Base-by-base conservation (phyloP, 2,797 vertebrate species). In the Macrochelys suwanniensis region DNA sequence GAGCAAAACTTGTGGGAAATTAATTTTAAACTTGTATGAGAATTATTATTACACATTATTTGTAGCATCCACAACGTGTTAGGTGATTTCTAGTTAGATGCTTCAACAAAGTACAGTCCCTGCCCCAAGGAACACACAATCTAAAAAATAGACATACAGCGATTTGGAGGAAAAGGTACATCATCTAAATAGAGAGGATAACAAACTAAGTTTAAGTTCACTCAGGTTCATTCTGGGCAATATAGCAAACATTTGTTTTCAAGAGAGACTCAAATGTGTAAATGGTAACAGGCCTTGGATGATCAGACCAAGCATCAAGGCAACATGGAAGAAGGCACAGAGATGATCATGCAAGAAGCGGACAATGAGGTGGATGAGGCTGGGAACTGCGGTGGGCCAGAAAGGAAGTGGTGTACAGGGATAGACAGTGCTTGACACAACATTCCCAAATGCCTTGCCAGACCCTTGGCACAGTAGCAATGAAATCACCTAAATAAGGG, bases 361-460 rank as follows among this genome's bases (percentile, higher is more conserved):
- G 68, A 89, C 25, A 89, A 65, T 2, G 16, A 84, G 84, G 19
- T 3, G 68, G 15, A 76, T 23, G 2, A 82, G 49, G 56, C 25
- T 23, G 47, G 49, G 25, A 65, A 76, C 79, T 76, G 49, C 26
- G 8, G 0, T 7, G 65, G 21, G 2, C 5, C 33, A 59, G 19
- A 21, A 37, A 80, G 87, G 6, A 2, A 3, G 19, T 15, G 23
- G 1, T 5, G 12, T 59, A 31, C 5, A 7, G 59, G 31, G 31
- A 61, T 33, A 28, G 31, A 16, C 28, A 33, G 13, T 61, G 26
- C 31, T 7, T 61, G 23, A 80, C 23, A 77, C 45, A 85, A 2
- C 26, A 33, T 53, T 68, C 37, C 6, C 2, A 1, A 26, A 49
- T 4, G 7, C 7, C 4, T 53, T 0, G 1, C 8, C 77, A 82